Evolutionary conservation across 2,888 invertebrate genomes (phyloP), one percentile per base, ranked within the genome.

Genomic region (Oligia latruncula): DNA sequence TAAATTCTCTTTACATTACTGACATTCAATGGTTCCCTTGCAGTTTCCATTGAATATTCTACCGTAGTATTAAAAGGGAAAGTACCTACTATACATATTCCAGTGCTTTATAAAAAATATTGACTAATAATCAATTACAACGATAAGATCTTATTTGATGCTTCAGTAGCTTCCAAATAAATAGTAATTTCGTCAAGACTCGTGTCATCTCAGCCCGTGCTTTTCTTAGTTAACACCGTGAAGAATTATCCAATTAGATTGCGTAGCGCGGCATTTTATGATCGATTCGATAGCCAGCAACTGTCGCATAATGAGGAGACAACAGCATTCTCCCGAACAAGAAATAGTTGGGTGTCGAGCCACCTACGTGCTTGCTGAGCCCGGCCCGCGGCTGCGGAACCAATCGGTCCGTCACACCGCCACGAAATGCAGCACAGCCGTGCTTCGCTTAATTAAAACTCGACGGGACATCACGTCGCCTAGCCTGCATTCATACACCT

Each of bases 371-470:
- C 94, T 90, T 85, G 90, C 89, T 86, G 88, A 86, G 88, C 88
- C 88, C 87, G 88, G 92, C 90, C 92, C 88, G 91, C 93, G 92
- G 94, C 93, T 92, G 94, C 93, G 95, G 93, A 95, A 95, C 96
- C 93, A 94, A 97, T 96, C 92, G 94, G 90, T 96, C 91, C 93
- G 96, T 95, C 96, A 96, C 95, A 95, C 94, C 91, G 93, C 93
- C 89, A 94, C 94, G 87, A 95, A 95, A 95, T 92, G 94, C 95
- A 94, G 93, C 92, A 93, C 90, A 91, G 90, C 93, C 92, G 92
- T 93, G 95, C 94, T 93, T 89, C 93, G 95, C 93, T 95, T 96
- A 96, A 96, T 96, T 96, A 96, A 96, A 96, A 95, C 92, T 91
- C 95, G 94, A 94, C 94, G 95, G 95, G 94, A 95, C 94, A 92